Base-by-base conservation (phyloP, 2,113 vertebrate species). In the Antechinus flavipes region DNA sequence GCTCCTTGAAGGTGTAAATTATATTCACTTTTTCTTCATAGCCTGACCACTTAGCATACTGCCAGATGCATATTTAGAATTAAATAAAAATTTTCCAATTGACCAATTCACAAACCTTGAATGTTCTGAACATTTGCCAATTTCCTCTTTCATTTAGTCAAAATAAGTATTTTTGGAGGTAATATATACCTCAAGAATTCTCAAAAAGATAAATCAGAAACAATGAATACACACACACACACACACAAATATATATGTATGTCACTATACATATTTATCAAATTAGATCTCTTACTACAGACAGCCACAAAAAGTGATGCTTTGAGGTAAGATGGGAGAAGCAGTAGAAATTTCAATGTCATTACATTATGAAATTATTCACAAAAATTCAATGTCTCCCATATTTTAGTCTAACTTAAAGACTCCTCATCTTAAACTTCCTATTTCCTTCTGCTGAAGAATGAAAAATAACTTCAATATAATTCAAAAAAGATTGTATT, bases 91-190 rank as follows among this genome's bases (percentile, higher is more conserved):
- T n/a, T 68, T 68, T 68, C 61, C 19, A 14, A 68, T 68, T 6
- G 96, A 94, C 56, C 95, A 96, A 97, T 94, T 90, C 95, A 95
- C 94, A 47, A 91, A 30, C 96, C 96, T 97, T 97, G 97, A 97
- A 95, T 97, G 94, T 96, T 96, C 96, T 92, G 96, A 96, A 97
- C 94, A 95, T 97, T 11, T 95, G 97, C 94, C 95, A 95, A 95
- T 93, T 95, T 95, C 96, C 96, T 93, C 96, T 91, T 94, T 95
- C 91, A 91, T 92, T 92, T 92, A 56, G 92, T 90, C 93, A 97
- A 96, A 97, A 95, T 55, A 46, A 68, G 94, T 55, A 42, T 93
- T 96, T 90, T 94, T 26, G 1, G 54, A 94, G 24, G 2, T 26
- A 92, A 47, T 50, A 30, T 25, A 2, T 76, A 22, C 49, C 93